Base-by-base conservation (phyloP, 2,113 vertebrate species). In the Pituophis catenifer region DNA sequence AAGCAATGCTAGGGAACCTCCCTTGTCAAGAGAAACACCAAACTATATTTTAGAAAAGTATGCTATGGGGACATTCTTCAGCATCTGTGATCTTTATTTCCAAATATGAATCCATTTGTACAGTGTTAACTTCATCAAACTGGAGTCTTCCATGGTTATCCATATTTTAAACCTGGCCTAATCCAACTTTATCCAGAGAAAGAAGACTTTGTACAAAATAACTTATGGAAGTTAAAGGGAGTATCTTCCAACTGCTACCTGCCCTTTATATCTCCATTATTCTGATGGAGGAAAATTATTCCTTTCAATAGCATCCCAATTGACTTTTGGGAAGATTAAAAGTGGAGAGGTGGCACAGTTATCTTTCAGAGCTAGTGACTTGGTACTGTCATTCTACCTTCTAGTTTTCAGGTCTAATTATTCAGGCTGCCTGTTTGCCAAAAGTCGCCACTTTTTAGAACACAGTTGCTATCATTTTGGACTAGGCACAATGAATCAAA, bases 401-500 rank as follows among this genome's bases (percentile, higher is more conserved):
- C 81, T 15, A 85, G 12, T n/a, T 94, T 90, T 88, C 89, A 59
- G 2, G 54, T 94, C 93, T 65, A 93, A 26, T 50, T 93, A 65
- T 85, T 65, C 88, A 58, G 87, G 48, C 8, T 38, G 24, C 89
- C 38, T 93, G 26, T 90, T 57, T 91, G 52, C 48, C 94, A 52
- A 3, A 65, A 94, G 21, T 54, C 50, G 92, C 54, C 88, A 4
- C 59, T 92, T 94, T 92, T 95, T 92, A 55, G 44, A 90, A 33
- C 93, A 44, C 17, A 54, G 90, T 89, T 93, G 87, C 90, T 57
- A 89, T 85, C 85, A 92, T 92, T 7, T 29, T 88, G 81, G 89
- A 57, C 3, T 57, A 89, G 91, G 94, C 70, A 90, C 33, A 55
- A 33, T 95, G 94, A 95, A 93, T 96, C 86, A 90, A 90, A 96